Evolutionary conservation across 2,797 vertebrate genomes (phyloP).

Genomic region (Poeciliopsis presidionis): DNA sequence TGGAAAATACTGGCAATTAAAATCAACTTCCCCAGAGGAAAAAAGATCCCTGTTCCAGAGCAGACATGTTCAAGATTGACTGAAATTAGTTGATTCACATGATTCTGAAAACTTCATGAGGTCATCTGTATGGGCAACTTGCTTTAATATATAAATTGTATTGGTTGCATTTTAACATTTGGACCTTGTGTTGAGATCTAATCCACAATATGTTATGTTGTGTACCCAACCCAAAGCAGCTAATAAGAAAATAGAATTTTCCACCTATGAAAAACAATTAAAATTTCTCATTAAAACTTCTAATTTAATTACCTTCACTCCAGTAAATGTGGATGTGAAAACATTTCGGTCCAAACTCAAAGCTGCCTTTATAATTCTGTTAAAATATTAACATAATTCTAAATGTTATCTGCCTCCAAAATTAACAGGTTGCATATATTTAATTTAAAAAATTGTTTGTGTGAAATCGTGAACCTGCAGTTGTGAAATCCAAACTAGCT

Average conservation of each 20-base stretch:
- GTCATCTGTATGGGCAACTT: background rate
- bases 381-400: background rate
- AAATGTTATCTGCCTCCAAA: background rate
- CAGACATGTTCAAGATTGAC: too few species aligned
- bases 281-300: too few species aligned
- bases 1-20: too few species aligned
- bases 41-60: too few species aligned
- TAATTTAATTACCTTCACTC: too few species aligned
- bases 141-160: background rate
- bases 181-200: background rate
- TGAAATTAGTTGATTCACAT: too few species aligned
- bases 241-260: background rate
- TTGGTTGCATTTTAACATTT: background rate
- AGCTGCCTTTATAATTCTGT: too few species aligned
- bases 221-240: background rate
- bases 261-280: background rate
- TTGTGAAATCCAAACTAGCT: background rate
- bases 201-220: background rate
- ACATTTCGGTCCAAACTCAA: background rate
- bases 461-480: background rate
- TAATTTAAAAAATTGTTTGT: background rate
- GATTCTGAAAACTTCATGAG: background rate
- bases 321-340: background rate
- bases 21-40: too few species aligned
- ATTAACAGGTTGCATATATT: background rate